phyloP scores from a whole-genome alignment of 2,797 vertebrate genomes.

The Danio kyathit region DNA sequence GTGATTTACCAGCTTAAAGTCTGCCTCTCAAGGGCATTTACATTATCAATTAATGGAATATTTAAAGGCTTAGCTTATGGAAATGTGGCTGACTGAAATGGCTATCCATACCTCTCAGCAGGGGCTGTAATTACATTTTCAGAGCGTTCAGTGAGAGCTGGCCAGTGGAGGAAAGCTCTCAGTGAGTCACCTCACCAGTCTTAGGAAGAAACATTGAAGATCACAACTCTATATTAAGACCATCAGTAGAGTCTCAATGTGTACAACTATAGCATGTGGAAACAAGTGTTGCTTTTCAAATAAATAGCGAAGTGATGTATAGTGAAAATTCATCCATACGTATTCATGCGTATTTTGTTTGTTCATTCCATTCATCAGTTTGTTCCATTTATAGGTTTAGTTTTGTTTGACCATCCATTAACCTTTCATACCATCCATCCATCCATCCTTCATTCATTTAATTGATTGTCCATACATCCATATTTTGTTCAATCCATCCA shows the following conservation, averaged over 20 bases:
- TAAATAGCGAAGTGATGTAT: no score
- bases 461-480: no score
- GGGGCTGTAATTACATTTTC: slow-evolving; percentile 70
- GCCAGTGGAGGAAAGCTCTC: slow-evolving; percentile 50
- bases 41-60: slow-evolving; percentile 77
- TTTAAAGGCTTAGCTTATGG: slow-evolving; percentile 68
- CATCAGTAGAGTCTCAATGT: background rate
- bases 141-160: slow-evolving; percentile 57
- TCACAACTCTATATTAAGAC: background rate
- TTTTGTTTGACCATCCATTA: no score
- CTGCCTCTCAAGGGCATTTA: slow-evolving; percentile 69
- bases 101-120: slow-evolving; percentile 67
- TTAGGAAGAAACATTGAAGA: background rate
- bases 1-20: slow-evolving; percentile 52
- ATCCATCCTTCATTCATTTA: no score
- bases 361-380: no score
- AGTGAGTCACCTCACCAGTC: slow-evolving; percentile 4
- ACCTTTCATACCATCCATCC: no score
- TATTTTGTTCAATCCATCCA: no score
- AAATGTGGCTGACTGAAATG: slow-evolving; percentile 68
- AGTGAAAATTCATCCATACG: no score
- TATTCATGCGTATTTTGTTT: no score
- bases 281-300: no score
- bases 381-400: no score
- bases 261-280: no score